Evolutionary conservation across 2,888 invertebrate species (phyloP).

Genomic region (Noctuana brunneofusca): DNA sequence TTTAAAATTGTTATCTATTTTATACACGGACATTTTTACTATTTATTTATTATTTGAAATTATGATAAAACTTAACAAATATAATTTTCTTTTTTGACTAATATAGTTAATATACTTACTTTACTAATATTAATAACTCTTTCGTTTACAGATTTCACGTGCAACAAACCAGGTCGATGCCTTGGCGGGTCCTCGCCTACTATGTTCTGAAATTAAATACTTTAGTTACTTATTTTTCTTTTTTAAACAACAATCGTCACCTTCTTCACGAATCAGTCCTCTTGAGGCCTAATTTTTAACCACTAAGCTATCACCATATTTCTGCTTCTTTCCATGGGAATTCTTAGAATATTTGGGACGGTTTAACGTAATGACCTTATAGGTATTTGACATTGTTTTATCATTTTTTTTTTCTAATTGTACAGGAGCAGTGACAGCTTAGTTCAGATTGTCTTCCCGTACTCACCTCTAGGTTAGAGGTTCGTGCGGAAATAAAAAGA

Average conservation of each 20-base stretch:
- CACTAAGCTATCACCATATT: too few relatives aligned
- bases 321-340: too few relatives aligned
- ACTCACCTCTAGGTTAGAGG: background rate
- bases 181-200: slow-evolving; percentile 60
- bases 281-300: too few relatives aligned
- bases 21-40: background rate
- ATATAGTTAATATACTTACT: slow-evolving; percentile 55
- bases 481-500: background rate
- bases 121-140: slow-evolving; percentile 60
- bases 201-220: slow-evolving; percentile 57
- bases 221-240: background rate
- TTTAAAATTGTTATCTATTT: background rate
- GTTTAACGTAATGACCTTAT: too few relatives aligned
- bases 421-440: background rate
- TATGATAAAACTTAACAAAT: too few relatives aligned
- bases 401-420: too few relatives aligned
- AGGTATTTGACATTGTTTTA: too few relatives aligned
- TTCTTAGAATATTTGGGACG: too few relatives aligned
- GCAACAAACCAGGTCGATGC: slow-evolving; percentile 61
- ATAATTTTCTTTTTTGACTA: background rate
- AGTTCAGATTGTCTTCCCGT: too few relatives aligned
- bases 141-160: slow-evolving; percentile 60
- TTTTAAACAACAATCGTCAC: background rate
- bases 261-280: too few relatives aligned
- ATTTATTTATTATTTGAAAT: too few relatives aligned